Evolutionary conservation across 2,113 vertebrate species (phyloP).

Genomic region (Uria aalge): DNA sequence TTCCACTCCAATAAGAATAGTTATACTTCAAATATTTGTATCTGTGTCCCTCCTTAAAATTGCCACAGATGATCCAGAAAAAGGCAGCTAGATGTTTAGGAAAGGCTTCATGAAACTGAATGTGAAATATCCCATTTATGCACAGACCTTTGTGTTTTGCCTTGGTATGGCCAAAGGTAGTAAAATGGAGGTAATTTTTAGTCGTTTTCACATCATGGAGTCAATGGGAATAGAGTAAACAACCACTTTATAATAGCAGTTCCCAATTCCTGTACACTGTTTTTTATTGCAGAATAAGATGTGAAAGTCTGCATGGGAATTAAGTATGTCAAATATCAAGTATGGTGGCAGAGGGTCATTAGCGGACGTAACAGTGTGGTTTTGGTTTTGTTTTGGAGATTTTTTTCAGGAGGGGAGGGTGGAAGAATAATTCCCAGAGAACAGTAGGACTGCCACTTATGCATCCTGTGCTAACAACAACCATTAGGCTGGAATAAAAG

Average conservation of each 20-base stretch:
- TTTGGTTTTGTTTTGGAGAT: not conserved
- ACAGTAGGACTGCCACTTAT: not conserved
- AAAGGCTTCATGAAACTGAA: not conserved
- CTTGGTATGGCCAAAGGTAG: not conserved
- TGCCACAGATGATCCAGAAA: not conserved
- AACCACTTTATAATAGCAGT: not conserved
- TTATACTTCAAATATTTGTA: not conserved
- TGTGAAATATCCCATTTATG: not conserved
- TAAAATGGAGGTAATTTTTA: not conserved
- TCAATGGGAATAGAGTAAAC: not conserved
- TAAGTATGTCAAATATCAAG: not conserved
- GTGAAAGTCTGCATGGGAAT: not conserved
- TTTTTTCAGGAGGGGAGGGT: not conserved
- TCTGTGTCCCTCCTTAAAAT: not conserved
- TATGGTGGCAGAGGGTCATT: not conserved
- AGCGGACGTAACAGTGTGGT: not conserved
- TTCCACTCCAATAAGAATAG: not conserved
- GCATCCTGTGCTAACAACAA: accelerated
- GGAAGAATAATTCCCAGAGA: not conserved
- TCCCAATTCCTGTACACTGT: not conserved
- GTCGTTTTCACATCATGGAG: not conserved
- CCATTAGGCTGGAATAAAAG: not conserved
- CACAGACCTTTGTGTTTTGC: not conserved
- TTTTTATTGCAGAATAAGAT: not conserved
- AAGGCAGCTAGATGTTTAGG: not conserved